phyloP scores from a whole-genome alignment of 1,140 invertebrate genomes.

The Ceratosolen fusciceps region DNA sequence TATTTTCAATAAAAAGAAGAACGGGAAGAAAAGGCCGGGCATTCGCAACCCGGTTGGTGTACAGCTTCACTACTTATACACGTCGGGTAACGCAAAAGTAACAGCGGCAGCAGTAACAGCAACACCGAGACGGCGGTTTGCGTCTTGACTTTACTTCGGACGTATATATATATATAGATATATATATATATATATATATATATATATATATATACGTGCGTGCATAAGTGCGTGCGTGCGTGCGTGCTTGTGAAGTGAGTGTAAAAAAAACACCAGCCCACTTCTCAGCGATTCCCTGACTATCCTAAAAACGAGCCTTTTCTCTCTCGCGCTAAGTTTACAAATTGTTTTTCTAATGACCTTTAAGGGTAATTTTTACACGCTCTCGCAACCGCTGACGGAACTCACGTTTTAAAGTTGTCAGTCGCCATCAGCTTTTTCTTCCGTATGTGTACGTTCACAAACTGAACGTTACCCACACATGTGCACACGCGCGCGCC shows the following conservation, averaged over 20 bases:
- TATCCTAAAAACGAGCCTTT: background rate
- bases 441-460: background rate
- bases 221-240: too few species aligned
- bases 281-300: background rate
- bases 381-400: background rate
- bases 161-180: background rate
- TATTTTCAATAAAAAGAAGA: slow-evolving; percentile 15
- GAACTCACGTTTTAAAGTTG: slow-evolving; percentile 71
- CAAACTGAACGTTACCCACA: background rate
- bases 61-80: background rate
- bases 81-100: slow-evolving; percentile 5
- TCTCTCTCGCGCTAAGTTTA: background rate
- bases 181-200: too few species aligned
- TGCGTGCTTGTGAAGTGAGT: too few species aligned
- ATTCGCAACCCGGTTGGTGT: background rate
- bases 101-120: slow-evolving; percentile 1
- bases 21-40: background rate
- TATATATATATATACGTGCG: too few species aligned
- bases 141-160: background rate
- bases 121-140: slow-evolving; percentile 11
- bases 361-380: slow-evolving; percentile 12
- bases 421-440: slow-evolving; percentile 64
- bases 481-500: background rate
- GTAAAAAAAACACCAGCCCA: background rate
- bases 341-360: background rate